phyloP scores from a whole-genome alignment of 2,888 invertebrate species.

The Dicranocentrus wangi region DNA sequence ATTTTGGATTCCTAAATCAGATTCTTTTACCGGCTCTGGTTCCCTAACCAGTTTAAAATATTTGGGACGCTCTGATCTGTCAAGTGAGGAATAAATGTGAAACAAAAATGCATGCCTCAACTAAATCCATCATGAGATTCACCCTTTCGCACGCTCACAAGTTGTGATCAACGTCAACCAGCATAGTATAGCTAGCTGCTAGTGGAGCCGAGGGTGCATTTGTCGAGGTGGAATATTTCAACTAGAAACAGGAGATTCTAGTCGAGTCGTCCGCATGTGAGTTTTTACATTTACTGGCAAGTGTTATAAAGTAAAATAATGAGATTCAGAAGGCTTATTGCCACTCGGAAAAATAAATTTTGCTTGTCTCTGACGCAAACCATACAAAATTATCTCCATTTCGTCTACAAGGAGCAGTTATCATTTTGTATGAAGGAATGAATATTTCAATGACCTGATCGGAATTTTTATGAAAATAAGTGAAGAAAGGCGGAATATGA shows the following conservation, averaged over 20 bases:
- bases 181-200: not conserved
- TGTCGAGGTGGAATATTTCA: constrained; percentile 3
- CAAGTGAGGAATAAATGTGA: constrained; percentile 24
- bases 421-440: not conserved
- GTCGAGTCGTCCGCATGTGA: not conserved
- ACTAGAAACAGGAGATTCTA: not conserved
- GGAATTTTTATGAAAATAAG: too few relatives aligned
- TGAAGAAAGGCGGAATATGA: too few relatives aligned
- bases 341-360: not conserved
- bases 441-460: not conserved
- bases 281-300: not conserved
- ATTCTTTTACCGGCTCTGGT: not conserved
- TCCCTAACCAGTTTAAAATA: constrained; percentile 27
- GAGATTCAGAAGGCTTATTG: not conserved
- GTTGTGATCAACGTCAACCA: constrained; percentile 44
- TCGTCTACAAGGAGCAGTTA: too few relatives aligned
- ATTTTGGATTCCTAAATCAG: too few relatives aligned
- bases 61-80: constrained; percentile 39
- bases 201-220: not conserved
- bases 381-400: too few relatives aligned
- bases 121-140: constrained; percentile 24
- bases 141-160: not conserved
- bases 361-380: not conserved
- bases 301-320: not conserved
- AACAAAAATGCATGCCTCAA: constrained; percentile 28